Percentiles rank a stretch among this genome's conserved stretches.
Evolutionary conservation across 2,888 invertebrate species (phyloP).

Genomic region (Drosophila helvetica): DNA sequence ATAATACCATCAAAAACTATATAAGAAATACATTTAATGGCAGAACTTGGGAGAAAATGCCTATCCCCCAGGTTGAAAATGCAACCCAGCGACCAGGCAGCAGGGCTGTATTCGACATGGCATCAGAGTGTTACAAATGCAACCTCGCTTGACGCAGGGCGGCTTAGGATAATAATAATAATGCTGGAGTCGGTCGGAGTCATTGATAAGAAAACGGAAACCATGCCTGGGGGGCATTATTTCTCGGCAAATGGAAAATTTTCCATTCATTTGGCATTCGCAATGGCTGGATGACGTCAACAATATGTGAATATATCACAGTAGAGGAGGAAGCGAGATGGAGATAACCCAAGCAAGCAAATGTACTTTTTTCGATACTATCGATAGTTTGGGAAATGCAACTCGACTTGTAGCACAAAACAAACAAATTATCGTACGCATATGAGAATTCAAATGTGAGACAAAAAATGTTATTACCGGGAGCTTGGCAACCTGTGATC

Average conservation of each 20-base stretch:
- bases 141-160: constrained; percentile 1
- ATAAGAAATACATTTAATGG: not conserved
- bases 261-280: constrained; percentile 26
- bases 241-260: constrained; percentile 6
- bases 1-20: not conserved
- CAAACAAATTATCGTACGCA: not conserved
- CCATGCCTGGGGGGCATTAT: not conserved
- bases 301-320: constrained; percentile 6
- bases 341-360: no score
- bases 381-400: not conserved
- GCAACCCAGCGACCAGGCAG: not conserved
- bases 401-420: not conserved
- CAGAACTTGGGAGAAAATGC: not conserved
- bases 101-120: constrained; percentile 1
- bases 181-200: not conserved
- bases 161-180: not conserved
- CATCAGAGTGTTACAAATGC: not conserved
- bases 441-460: not conserved
- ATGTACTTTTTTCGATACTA: constrained; percentile 1
- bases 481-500: constrained; percentile 18
- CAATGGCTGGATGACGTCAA: constrained; percentile 25
- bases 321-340: no score
- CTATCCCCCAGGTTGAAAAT: no score
- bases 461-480: not conserved
- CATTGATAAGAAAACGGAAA: not conserved